Percentiles rank a stretch among this genome's conserved stretches.
These are phyloP conservation scores for Phytoseiulus persimilis DNA, from an alignment of 2,888 invertebrate genomes.

Conservation along the genomic window DNA sequence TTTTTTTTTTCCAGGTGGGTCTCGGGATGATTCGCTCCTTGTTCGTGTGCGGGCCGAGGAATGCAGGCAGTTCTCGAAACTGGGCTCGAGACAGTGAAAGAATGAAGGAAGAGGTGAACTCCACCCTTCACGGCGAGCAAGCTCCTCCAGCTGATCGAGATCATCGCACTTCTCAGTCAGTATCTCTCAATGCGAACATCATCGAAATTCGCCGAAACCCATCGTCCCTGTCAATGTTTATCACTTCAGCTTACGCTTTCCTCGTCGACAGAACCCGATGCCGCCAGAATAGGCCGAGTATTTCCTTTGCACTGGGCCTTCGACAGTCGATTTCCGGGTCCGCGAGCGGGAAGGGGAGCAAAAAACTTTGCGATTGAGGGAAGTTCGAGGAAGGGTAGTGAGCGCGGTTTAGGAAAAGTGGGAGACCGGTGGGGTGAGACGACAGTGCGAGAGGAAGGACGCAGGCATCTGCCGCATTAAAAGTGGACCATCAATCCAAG, in stretches of 20 bases:
- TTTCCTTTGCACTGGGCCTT: neutral
- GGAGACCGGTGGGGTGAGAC: neutral
- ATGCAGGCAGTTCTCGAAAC: neutral
- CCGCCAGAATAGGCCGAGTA: neutral
- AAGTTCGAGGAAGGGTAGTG: neutral
- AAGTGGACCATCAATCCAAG: neutral
- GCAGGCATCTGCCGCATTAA: neutral
- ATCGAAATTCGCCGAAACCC: neutral
- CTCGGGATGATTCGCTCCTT: neutral
- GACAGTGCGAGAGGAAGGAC: neutral
- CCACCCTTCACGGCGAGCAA: neutral
- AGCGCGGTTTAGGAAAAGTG: too few relatives aligned
- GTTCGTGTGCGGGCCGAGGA: neutral
- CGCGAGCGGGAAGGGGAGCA: neutral
- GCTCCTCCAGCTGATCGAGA: neutral
- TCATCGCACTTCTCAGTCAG: conserved; percentile 5
- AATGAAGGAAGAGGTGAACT: conserved; percentile 5
- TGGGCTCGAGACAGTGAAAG: neutral
- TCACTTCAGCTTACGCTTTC: neutral
- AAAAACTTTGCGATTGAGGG: neutral
- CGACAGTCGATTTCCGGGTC: neutral
- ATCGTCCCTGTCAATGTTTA: neutral
- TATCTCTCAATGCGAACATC: neutral
- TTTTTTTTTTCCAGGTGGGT: neutral
- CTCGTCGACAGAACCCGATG: neutral